Base-by-base conservation (phyloP, 2,797 vertebrate genomes). In the Chiloscyllium punctatum region DNA sequence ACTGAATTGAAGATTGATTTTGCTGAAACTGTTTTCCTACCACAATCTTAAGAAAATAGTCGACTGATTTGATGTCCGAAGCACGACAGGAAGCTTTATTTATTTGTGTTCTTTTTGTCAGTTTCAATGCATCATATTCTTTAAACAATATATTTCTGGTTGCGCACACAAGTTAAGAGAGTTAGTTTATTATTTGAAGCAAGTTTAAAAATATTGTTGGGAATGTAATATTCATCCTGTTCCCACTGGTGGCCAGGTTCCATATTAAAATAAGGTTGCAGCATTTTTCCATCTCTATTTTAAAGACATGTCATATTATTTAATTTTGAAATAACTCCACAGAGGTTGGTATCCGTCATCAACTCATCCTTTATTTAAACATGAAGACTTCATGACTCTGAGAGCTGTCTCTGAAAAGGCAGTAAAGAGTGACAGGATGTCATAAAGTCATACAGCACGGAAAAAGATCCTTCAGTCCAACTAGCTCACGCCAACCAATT, bases 41-140 rank as follows among this genome's bases (percentile, higher is more conserved):
- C 15, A 33, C 30, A 68, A 53, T 33, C 30, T 33, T 16, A 33
- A 27, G n/a, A 21, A 92, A 92, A 23, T 42, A 68, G 18, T 92
- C 4, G 37, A 37, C 37, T 71, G 21, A 94, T 42, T 69, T 94
- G 91, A 71, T 30, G 66, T 48, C 91, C 30, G 8, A 48, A 25
- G 71, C 1, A 74, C 27, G 30, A 37, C 91, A 74, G 94, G 94
- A 94, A 94, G 37, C n/a, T 30, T 74, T 94, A 72, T 94, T 94
- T 69, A 72, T 68, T 27, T 48, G n/a, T 71, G 68, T 94, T 92
- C n/a, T 71, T 74, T 94, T 94, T 53, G 53, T 94, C 27, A 18
- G 94, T 53, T 94, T 53, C 69, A 33, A 48, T 42, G 69, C 69
- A 94, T 69, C 25, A 33, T 11, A 7, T 51, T 94, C 68, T 74